A percentile compares a stretch with the other conserved stretches of the same genome.
phyloP scores from a whole-genome alignment of 2,888 invertebrate genomes.

The Notodonta ziczac region DNA sequence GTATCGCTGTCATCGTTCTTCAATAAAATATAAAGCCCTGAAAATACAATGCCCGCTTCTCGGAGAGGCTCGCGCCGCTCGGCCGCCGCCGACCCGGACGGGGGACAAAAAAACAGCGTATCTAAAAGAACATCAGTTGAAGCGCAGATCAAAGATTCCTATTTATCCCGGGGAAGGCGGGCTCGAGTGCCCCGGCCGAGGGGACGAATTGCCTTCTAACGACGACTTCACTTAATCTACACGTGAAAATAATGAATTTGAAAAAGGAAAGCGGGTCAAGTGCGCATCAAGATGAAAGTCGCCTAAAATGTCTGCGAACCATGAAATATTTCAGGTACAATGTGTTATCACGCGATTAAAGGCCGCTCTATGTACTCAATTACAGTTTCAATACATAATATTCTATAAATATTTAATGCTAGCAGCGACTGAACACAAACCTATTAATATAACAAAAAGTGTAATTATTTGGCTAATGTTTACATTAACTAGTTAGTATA shows the following conservation, averaged over 20 bases:
- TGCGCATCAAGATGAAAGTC: background rate
- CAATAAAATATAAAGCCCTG: slow-evolving; percentile 8
- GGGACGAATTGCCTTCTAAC: slow-evolving; percentile 9
- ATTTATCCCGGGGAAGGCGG: slow-evolving; percentile 19
- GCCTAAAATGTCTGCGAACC: background rate
- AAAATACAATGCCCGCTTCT: slow-evolving; percentile 28
- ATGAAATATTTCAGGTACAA: background rate
- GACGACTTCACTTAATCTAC: slow-evolving; percentile 13
- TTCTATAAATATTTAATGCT: slow-evolving; percentile 1
- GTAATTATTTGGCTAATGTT: background rate
- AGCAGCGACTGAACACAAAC: background rate
- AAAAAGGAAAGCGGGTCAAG: slow-evolving; percentile 8
- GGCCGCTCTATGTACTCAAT: background rate
- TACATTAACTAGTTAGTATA: background rate
- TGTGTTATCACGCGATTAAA: background rate
- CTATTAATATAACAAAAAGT: slow-evolving; percentile 2
- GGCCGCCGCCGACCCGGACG: slow-evolving; percentile 20
- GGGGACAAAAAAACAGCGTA: slow-evolving; percentile 14
- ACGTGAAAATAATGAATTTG: slow-evolving; percentile 15
- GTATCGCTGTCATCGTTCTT: background rate
- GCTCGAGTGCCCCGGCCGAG: slow-evolving; percentile 4
- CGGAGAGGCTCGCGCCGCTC: background rate
- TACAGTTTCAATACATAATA: slow-evolving; percentile 1
- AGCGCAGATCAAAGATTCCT: slow-evolving; percentile 45
- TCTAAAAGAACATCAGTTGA: slow-evolving; percentile 38